Evolutionary conservation across 2,888 invertebrate species (phyloP).

Genomic region (Anticlea derivata): DNA sequence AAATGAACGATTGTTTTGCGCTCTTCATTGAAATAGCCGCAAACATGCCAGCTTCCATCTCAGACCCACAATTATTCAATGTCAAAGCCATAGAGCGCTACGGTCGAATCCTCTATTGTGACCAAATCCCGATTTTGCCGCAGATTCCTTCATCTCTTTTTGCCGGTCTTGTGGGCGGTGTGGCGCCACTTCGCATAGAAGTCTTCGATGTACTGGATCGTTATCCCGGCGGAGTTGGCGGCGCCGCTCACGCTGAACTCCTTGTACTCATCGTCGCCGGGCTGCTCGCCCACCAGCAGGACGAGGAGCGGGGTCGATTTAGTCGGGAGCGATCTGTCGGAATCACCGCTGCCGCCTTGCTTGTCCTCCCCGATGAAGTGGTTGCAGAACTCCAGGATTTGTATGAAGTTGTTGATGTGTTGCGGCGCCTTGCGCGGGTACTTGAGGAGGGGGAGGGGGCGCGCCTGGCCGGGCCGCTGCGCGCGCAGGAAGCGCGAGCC

Average conservation of each 20-base stretch:
- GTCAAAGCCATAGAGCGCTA: slow-evolving; percentile 31
- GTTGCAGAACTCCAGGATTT: slow-evolving; percentile 93
- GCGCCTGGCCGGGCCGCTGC: slow-evolving; percentile 92
- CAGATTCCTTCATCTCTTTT: slow-evolving; percentile 71
- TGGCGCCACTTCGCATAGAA: slow-evolving; percentile 95
- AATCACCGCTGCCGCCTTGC: slow-evolving; percentile 67
- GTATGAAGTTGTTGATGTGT: slow-evolving; percentile 87
- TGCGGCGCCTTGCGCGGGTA: slow-evolving; percentile 72
- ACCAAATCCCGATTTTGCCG: slow-evolving; percentile 53
- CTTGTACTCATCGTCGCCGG: slow-evolving; percentile 69
- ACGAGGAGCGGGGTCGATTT: slow-evolving; percentile 87
- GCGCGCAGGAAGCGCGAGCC: slow-evolving; percentile 95
- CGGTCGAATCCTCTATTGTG: slow-evolving; percentile 42
- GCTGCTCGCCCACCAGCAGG: slow-evolving; percentile 87
- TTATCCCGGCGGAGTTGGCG: slow-evolving; percentile 91
- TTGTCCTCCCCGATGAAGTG: slow-evolving; percentile 85
- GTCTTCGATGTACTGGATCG: slow-evolving; percentile 91
- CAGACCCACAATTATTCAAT: slow-evolving; percentile 26
- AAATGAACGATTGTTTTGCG: slow-evolving; percentile 23
- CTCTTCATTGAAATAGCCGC: slow-evolving; percentile 29
- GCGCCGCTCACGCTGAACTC: slow-evolving; percentile 91
- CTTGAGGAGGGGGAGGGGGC: slow-evolving; percentile 85
- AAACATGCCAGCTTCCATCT: slow-evolving; percentile 28
- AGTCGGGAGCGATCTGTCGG: slow-evolving; percentile 53
- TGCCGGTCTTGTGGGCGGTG: slow-evolving; percentile 77